Conservation (phyloP, 1,140 invertebrate genomes). For the Zaprionus camerounensis region DNA sequence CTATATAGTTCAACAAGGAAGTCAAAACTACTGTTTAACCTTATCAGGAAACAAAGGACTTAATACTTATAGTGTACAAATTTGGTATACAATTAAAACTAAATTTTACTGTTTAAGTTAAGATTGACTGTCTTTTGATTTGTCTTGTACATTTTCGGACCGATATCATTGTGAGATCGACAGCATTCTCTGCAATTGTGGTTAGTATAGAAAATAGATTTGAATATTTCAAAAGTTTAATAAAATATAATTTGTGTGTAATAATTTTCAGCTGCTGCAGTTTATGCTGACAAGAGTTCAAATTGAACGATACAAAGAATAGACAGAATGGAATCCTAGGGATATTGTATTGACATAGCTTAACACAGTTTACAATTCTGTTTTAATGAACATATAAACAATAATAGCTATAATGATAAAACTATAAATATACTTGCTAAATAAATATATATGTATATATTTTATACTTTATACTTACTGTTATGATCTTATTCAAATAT, state of each 20-base stretch:
- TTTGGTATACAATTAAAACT: too few relatives aligned
- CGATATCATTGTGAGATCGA: background rate
- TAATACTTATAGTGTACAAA: too few relatives aligned
- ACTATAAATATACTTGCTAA: too few relatives aligned
- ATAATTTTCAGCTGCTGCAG: background rate
- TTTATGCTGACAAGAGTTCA: background rate
- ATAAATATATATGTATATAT: too few relatives aligned
- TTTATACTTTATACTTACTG: too few relatives aligned
- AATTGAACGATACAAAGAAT: background rate
- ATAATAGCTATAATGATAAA: too few relatives aligned
- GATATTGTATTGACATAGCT: background rate
- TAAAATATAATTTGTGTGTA: background rate
- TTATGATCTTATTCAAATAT: background rate
- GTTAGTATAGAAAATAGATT: background rate
- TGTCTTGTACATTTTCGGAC: background rate
- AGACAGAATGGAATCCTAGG: background rate
- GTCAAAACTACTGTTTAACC: too few relatives aligned
- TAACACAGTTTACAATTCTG: background rate
- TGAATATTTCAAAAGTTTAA: background rate
- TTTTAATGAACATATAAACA: too few relatives aligned
- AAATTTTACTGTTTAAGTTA: too few relatives aligned
- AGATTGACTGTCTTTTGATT: background rate
- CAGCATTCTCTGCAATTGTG: background rate
- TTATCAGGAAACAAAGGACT: too few relatives aligned
- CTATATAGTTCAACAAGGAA: too few relatives aligned